Evolutionary conservation across 2,113 vertebrate species (phyloP).

Genomic region (Gavia stellata): DNA sequence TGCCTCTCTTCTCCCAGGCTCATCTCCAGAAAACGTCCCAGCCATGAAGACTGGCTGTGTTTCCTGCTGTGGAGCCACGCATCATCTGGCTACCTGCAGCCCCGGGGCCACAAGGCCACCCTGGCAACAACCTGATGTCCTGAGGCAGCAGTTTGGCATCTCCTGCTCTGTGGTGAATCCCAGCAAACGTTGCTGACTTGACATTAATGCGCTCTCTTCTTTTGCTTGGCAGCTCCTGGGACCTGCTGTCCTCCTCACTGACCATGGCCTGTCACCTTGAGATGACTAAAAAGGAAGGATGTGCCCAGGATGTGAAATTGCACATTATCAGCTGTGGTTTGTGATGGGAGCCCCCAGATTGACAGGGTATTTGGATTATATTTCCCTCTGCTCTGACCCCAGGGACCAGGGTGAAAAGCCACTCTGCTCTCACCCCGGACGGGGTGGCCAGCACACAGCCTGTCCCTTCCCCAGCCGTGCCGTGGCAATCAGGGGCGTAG

Average conservation of each 20-base stretch:
- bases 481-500: rapidly evolving
- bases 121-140: not conserved
- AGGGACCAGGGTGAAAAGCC: not conserved
- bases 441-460: not conserved
- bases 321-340: not conserved
- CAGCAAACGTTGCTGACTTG: not conserved
- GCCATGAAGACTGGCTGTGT: not conserved
- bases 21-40: not conserved
- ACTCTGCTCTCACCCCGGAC: not conserved
- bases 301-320: too few species aligned
- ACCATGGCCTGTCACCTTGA: not conserved
- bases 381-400: not conserved
- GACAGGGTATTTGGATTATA: not conserved
- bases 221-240: not conserved
- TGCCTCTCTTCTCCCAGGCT: not conserved
- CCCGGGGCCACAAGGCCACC: not conserved
- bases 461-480: not conserved
- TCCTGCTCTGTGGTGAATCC: not conserved
- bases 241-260: not conserved
- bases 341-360: not conserved
- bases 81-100: not conserved
- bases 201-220: not conserved
- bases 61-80: not conserved
- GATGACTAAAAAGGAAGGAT: not conserved
- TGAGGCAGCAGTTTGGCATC: not conserved